phyloP scores from a whole-genome alignment of 37 sponge, comb jelly and placozoan species.

The Tethya wilhelma region DNA sequence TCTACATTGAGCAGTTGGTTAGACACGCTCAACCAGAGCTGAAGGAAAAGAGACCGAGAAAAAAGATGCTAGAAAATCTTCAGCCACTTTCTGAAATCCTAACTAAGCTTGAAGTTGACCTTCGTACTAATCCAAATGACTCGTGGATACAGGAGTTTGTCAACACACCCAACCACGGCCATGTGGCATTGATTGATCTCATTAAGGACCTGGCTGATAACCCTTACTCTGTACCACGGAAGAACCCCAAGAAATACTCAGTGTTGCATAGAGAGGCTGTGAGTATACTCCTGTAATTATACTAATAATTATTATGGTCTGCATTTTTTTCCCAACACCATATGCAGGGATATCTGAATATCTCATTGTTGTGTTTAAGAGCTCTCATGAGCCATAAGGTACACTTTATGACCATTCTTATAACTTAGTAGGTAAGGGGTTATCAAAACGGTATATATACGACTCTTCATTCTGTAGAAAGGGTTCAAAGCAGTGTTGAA shows the following conservation, averaged over 20 bases:
- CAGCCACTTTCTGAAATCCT: slow-evolving; percentile 64
- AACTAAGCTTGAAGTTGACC: slow-evolving; percentile 81
- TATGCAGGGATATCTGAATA: slow-evolving; percentile 55
- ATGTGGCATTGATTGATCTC: slow-evolving; percentile 74
- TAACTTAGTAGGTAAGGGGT: background rate
- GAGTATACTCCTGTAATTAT: slow-evolving; percentile 2
- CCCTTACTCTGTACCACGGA: slow-evolving; percentile 47
- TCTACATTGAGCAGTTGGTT: slow-evolving; percentile 81
- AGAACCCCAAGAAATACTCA: slow-evolving; percentile 55
- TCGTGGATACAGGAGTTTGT: slow-evolving; percentile 84
- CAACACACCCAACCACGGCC: slow-evolving; percentile 75
- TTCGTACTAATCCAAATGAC: slow-evolving; percentile 68
- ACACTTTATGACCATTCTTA: background rate
- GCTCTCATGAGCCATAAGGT: slow-evolving; percentile 78
- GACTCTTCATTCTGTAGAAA: slow-evolving; percentile 21
- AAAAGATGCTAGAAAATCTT: slow-evolving; percentile 67
- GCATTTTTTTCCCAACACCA: background rate
- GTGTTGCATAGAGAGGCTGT: slow-evolving; percentile 71
- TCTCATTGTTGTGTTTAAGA: slow-evolving; percentile 68
- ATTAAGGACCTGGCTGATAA: slow-evolving; percentile 64
- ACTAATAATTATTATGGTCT: background rate
- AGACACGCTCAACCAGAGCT: slow-evolving; percentile 74
- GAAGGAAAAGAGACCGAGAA: slow-evolving; percentile 69
- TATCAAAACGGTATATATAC: background rate
- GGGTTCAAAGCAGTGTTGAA: slow-evolving; percentile 79